Conservation (phyloP, 2,113 vertebrate genomes). For the Tylochromis polylepis region DNA sequence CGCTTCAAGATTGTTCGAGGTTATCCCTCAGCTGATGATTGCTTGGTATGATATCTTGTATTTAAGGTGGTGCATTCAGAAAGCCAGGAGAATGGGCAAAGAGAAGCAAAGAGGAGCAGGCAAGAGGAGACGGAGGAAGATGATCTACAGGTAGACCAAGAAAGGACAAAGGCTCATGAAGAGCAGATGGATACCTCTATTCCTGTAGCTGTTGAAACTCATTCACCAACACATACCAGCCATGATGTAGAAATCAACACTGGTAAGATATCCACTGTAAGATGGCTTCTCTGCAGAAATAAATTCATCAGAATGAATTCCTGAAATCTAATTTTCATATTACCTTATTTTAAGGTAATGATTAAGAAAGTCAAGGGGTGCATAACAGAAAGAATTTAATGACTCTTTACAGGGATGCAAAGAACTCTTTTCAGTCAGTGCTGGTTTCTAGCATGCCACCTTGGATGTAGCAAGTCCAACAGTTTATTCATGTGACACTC, state of each 20-base stretch:
- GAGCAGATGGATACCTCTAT: slow-evolving; percentile 57
- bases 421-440: neutral
- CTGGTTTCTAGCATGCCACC: neutral
- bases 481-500: neutral
- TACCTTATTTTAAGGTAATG: neutral
- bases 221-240: slow-evolving; percentile 66
- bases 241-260: slow-evolving; percentile 80
- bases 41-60: neutral
- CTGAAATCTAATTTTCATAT: neutral
- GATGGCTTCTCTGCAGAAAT: neutral
- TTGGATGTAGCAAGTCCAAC: neutral
- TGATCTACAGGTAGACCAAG: slow-evolving; percentile 30
- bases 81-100: slow-evolving; percentile 83
- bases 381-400: neutral
- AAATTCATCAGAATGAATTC: neutral
- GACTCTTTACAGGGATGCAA: neutral
- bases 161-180: slow-evolving; percentile 45
- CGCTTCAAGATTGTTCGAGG: neutral
- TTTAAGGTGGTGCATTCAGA: slow-evolving; percentile 78
- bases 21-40: neutral
- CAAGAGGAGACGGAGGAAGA: slow-evolving; percentile 68
- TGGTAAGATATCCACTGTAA: slow-evolving; percentile 58
- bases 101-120: slow-evolving; percentile 73
- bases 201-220: slow-evolving; percentile 69
- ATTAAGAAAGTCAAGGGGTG: neutral